Evolutionary conservation across 23 tunicate species (phyloP).

Genomic region (Pegea sp.): DNA sequence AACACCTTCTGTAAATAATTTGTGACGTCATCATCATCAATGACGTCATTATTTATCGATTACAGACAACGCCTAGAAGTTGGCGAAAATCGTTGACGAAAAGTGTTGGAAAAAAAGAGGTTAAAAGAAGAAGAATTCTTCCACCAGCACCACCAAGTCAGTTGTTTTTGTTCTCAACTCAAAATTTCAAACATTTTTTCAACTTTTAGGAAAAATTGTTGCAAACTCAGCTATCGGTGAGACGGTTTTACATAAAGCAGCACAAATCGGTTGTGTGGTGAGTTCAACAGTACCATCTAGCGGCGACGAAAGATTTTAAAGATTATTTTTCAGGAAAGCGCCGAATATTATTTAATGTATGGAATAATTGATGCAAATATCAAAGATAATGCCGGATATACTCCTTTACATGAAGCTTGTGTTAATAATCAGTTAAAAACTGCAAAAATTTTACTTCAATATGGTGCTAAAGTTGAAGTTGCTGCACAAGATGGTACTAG

Average conservation of each 20-base stretch:
- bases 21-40: no score
- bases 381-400: conserved; percentile 83
- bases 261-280: conserved; percentile 56
- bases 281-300: not conserved
- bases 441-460: conserved; percentile 37
- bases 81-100: no score
- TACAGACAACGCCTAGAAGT: no score
- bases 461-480: conserved; percentile 75
- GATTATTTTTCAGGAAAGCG: conserved; percentile 29
- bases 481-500: conserved; percentile 69
- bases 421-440: conserved; percentile 35
- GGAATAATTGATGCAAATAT: conserved; percentile 32
- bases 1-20: no score
- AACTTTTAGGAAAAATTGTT: no score
- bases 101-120: not conserved
- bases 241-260: conserved; percentile 77
- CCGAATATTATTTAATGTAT: conserved; percentile 33
- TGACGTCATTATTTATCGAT: no score
- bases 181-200: no score
- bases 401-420: conserved; percentile 78
- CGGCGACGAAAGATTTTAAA: not conserved
- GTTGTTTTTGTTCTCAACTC: no score
- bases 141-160: not conserved
- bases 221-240: conserved; percentile 79
- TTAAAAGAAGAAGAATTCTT: not conserved